Evolutionary conservation across 2,888 invertebrate genomes (phyloP).

Genomic region (Chymomyza caudatula): DNA sequence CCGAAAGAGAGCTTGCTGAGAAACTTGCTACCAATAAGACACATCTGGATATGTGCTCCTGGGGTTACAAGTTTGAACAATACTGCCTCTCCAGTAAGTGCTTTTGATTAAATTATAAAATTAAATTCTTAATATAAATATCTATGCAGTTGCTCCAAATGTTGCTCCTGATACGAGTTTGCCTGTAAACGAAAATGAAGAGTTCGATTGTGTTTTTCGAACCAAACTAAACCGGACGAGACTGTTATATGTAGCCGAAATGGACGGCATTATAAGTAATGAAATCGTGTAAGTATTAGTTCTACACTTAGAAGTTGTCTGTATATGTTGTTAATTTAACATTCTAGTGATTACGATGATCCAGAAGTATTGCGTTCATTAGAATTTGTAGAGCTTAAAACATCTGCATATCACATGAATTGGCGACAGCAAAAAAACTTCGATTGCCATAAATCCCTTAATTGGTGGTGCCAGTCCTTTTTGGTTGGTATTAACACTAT

Average conservation of each 20-base stretch:
- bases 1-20: not conserved
- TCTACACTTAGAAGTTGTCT: not conserved
- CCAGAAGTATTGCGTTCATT: constrained; percentile 14
- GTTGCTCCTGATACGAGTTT: constrained; percentile 32
- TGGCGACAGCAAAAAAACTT: constrained; percentile 24
- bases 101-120: not conserved
- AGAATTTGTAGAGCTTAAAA: constrained; percentile 53
- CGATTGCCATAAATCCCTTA: constrained; percentile 33
- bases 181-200: constrained; percentile 44
- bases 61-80: constrained; percentile 64
- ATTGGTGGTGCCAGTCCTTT: constrained; percentile 59
- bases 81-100: constrained; percentile 24
- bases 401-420: not conserved
- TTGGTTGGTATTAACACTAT: constrained; percentile 46
- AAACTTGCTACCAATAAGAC: not conserved
- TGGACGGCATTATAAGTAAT: constrained; percentile 49
- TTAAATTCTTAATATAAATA: not conserved
- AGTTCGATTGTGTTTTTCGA: constrained; percentile 39
- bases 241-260: constrained; percentile 49
- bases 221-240: constrained; percentile 24
- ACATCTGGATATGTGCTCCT: constrained; percentile 49
- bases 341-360: constrained; percentile 35
- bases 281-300: constrained; percentile 25
- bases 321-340: not conserved
- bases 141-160: constrained; percentile 15